Conservation (phyloP, 2,797 vertebrate genomes). For the Thamnophis elegans region DNA sequence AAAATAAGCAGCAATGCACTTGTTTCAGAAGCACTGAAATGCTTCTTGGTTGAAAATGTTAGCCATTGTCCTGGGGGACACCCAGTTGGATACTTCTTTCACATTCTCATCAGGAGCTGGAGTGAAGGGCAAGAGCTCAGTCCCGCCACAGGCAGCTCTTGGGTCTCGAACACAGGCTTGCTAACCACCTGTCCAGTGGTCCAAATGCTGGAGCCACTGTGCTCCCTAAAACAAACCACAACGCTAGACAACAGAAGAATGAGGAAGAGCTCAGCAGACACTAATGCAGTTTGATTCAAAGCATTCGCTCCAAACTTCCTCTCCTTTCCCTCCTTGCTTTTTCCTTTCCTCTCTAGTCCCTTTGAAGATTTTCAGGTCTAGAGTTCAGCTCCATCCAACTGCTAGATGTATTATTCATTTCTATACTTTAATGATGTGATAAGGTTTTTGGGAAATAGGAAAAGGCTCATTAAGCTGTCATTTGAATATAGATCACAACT, state of each 20-base stretch:
- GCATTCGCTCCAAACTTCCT: not conserved
- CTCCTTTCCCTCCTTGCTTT: not conserved
- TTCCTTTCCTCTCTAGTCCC: conserved; percentile 27
- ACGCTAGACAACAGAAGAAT: not conserved
- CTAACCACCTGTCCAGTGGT: not conserved
- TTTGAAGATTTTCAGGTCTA: conserved; percentile 73
- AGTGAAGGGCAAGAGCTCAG: not conserved
- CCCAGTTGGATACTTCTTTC: not conserved
- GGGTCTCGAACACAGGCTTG: not conserved
- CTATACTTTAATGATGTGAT: conserved; percentile 81
- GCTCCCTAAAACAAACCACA: not conserved
- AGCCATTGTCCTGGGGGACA: not conserved
- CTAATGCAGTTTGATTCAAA: conserved; percentile 27
- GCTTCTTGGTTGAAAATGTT: not conserved
- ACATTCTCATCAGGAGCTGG: not conserved
- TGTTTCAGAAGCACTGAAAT: no score
- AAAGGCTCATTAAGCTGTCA: conserved; percentile 87
- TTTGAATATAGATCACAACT: conserved; percentile 85
- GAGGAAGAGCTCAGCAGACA: conserved; percentile 12
- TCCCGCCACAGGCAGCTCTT: not conserved
- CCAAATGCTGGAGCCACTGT: not conserved
- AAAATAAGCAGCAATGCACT: not conserved
- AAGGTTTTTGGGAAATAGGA: conserved; percentile 83
- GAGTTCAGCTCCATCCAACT: conserved; percentile 72
- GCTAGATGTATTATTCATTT: conserved; percentile 92